Conservation (phyloP, 2,113 vertebrate species). For the Pomatorhinus ruficollis region DNA sequence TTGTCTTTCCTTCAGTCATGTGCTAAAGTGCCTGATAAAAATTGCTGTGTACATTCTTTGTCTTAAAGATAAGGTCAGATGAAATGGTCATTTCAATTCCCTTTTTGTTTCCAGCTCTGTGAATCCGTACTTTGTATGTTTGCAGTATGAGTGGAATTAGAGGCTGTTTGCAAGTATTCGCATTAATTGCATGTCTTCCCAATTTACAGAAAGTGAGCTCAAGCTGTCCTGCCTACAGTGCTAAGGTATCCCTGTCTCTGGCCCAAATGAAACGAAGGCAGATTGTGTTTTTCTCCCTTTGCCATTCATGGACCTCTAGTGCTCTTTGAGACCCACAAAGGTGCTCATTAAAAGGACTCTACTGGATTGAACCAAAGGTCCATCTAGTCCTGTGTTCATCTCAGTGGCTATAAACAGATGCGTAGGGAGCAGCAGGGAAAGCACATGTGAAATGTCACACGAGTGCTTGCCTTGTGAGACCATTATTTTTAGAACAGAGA, state of each 20-base stretch:
- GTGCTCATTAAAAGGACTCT: neutral
- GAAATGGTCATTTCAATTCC: conserved; percentile 14
- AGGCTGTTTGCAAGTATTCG: neutral
- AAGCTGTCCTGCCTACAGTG: neutral
- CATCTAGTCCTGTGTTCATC: neutral
- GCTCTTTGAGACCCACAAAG: neutral
- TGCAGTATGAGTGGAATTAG: neutral
- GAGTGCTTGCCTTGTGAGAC: neutral
- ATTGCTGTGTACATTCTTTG: neutral
- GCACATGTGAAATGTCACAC: neutral
- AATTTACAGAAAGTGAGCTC: neutral
- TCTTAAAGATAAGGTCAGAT: conserved; percentile 24
- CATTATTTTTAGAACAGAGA: conserved; percentile 40
- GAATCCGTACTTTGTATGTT: neutral
- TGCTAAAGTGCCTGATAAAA: neutral
- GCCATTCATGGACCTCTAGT: neutral
- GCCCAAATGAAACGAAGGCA: neutral
- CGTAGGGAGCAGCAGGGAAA: neutral
- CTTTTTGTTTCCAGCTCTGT: conserved; percentile 5
- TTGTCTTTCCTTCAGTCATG: neutral
- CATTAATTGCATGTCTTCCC: neutral
- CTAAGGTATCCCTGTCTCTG: neutral
- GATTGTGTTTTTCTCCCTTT: neutral
- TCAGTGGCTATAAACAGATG: neutral
- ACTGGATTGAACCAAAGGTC: neutral